phyloP scores from a whole-genome alignment of 2,888 invertebrate genomes.

The Xanthostigma xanthostigma region DNA sequence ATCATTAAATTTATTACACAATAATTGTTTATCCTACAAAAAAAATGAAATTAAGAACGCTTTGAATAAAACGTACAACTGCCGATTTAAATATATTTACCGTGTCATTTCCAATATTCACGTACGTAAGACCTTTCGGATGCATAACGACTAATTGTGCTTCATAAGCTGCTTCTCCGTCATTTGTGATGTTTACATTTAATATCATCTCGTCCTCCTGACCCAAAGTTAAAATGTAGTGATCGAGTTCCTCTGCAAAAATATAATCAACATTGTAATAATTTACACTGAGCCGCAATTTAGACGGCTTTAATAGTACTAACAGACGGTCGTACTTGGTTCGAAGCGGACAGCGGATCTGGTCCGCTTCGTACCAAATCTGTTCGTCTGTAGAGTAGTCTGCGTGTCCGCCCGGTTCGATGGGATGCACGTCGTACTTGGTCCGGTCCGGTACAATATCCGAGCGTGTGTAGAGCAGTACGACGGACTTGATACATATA shows the following conservation, averaged over 20 bases:
- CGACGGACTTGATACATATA: too few species aligned
- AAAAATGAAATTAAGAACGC: conserved; percentile 5
- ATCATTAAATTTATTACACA: conserved; percentile 49
- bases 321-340: too few species aligned
- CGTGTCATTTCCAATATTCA: conserved; percentile 48
- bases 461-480: too few species aligned
- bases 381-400: too few species aligned
- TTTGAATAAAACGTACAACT: conserved; percentile 1
- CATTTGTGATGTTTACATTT: conserved; percentile 58
- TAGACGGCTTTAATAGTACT: not conserved
- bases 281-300: not conserved
- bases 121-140: conserved; percentile 62
- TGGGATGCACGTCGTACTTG: too few species aligned
- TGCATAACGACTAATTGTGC: conserved; percentile 69
- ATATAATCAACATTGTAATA: not conserved
- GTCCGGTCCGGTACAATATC: too few species aligned
- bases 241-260: conserved; percentile 22
- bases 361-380: too few species aligned
- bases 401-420: too few species aligned
- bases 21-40: conserved; percentile 36
- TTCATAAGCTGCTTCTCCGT: conserved; percentile 81
- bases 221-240: conserved; percentile 47
- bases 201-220: conserved; percentile 63
- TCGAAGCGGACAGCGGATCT: too few species aligned
- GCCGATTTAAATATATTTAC: conserved; percentile 24